Evolutionary conservation across 2,888 invertebrate genomes (phyloP), one percentile per base, ranked within the genome.

Genomic region (Iselma pallidipennis): DNA sequence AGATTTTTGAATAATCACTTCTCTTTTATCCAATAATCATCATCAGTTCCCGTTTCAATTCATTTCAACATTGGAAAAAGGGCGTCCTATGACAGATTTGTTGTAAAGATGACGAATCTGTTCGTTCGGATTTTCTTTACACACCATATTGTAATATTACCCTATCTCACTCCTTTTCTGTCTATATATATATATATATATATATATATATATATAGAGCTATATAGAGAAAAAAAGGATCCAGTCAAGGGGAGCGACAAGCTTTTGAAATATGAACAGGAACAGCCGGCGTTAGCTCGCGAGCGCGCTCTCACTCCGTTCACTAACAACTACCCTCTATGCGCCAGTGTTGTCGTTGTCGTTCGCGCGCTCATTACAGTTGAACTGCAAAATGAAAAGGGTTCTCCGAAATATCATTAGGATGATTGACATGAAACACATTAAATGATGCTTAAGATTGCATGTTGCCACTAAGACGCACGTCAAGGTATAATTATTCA

Each of bases 391-490:
- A 75, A 74, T 73, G 75, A 74, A 76, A 76, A 76, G 75, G 77
- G 77, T 76, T 76, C 74, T 70, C 64, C 73, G 76, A 79, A 79
- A 77, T 78, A 79, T 79, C 80, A 79, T 81, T 80, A 80, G 74
- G 78, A 79, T 81, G 80, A 81, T 78, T 81, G 80, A 80, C 80
- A 78, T 67, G 76, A 74, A 79, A 79, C 80, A 79, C 78, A 80
- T 80, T 80, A 80, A 79, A 79, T 78, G 78, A 78, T 79, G 77
- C 79, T 76, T 76, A 75, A 75, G 75, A 78, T 79, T 78, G 77
- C 77, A 76, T 78, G 78, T 76, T 74, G 70, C 76, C 72, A 75
- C 71, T 68, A 66, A 74, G 72, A 68, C 72, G 66, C 74, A 76
- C 73, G 75, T 77, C 75, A 74, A 71, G 72, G 72, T 71, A 75